phyloP scores from a whole-genome alignment of 2,888 invertebrate species.

The Fissipunctia ypsillon region DNA sequence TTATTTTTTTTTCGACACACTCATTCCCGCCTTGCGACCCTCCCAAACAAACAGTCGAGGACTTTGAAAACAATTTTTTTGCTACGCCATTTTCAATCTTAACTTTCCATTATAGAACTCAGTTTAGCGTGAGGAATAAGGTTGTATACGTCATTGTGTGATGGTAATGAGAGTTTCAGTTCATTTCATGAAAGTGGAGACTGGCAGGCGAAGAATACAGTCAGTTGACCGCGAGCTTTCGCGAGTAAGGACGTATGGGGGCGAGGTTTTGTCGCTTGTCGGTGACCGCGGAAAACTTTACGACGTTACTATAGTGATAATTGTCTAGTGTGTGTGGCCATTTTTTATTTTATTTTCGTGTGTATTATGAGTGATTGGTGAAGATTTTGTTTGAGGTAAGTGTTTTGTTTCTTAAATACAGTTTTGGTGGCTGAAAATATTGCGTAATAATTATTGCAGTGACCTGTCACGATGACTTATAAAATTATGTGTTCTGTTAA shows the following conservation, averaged over 20 bases:
- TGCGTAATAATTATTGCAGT: background rate
- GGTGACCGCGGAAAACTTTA: constrained; percentile 84
- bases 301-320: constrained; percentile 65
- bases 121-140: constrained; percentile 44
- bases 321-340: constrained; percentile 61
- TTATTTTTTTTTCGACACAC: constrained; percentile 90
- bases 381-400: constrained; percentile 62
- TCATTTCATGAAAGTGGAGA: constrained; percentile 89
- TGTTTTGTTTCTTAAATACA: constrained; percentile 4
- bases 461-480: accelerated
- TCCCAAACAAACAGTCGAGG: constrained; percentile 90
- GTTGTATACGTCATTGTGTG: constrained; percentile 73
- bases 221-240: constrained; percentile 89
- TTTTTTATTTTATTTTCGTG: constrained; percentile 63
- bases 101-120: constrained; percentile 4
- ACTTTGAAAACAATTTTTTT: constrained; percentile 86
- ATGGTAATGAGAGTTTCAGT: constrained; percentile 80
- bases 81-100: constrained; percentile 46
- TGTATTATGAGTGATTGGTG: constrained; percentile 60
- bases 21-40: constrained; percentile 91
- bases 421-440: background rate
- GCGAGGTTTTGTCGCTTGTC: constrained; percentile 59
- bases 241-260: constrained; percentile 78
- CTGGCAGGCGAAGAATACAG: constrained; percentile 79
- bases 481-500: background rate